Evolutionary conservation across 2,888 invertebrate species (phyloP), one percentile per base, ranked within the genome.

Genomic region (Dynastes tityus): DNA sequence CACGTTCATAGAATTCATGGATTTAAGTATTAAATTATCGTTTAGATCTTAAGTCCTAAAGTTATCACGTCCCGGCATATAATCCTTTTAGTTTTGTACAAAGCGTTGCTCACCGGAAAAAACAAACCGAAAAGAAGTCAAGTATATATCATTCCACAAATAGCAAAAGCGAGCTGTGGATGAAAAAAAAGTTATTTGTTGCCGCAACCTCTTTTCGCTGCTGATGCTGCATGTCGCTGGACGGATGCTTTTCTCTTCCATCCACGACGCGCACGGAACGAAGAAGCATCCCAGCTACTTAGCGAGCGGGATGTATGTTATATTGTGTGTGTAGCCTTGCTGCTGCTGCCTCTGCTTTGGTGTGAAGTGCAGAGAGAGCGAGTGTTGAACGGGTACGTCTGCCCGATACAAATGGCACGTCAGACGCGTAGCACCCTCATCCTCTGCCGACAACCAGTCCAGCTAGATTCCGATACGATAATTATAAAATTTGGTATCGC

Each of bases 401-500:
- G 82, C 82, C 78, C 80, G 83, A 85, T 86, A 87, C 85, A 85
- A 86, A 87, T 86, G 86, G 85, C 85, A 85, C 85, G 86, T 87
- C 87, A 85, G 81, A 79, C 82, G 81, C 84, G 84, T 84, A 84
- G 85, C 86, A 85, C 86, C 86, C 86, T 84, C 81, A 81, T 81
- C 81, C 79, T 61, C 75, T 80, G 82, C 85, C 85, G 85, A 70
- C 85, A 86, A 87, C 87, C 86, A 85, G 87, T 87, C 85, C 86
- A 82, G 86, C 87, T 86, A 87, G 87, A 87, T 88, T 87, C 87
- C 87, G 84, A 86, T 85, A 83, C 84, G 87, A 87, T 87, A 87
- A 87, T 88, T 87, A 87, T 86, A 86, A 87, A 87, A 87, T 86
- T 86, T 85, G 87, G 87, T 85, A 85, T 85, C 85, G 86, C 85